Conservation (phyloP, 53 echinoderm and acorn worm species). For the Zoroaster sp. region DNA sequence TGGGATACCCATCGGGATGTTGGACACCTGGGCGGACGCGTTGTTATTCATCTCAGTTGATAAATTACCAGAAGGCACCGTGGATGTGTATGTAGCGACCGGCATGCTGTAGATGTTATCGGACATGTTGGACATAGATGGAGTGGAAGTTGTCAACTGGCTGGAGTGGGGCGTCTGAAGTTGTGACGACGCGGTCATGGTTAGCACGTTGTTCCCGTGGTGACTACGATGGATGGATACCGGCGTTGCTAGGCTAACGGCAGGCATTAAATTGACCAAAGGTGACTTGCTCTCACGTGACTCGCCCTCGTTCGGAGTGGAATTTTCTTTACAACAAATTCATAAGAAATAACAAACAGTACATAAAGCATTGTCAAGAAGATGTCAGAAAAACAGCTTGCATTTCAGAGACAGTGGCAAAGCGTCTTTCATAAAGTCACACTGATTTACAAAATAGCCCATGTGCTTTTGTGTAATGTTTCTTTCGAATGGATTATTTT, state of each 20-base stretch:
- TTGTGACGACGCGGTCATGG: background rate
- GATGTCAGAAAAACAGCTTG: too few relatives aligned
- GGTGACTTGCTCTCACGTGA: background rate
- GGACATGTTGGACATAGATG: background rate
- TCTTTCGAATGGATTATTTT: too few relatives aligned
- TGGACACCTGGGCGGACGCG: background rate
- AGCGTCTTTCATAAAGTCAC: too few relatives aligned
- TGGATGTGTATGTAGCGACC: background rate
- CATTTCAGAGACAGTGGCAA: too few relatives aligned
- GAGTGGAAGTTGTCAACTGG: background rate
- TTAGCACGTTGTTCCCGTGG: background rate
- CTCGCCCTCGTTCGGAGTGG: background rate
- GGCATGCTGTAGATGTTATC: conserved; percentile 10
- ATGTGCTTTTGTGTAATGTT: too few relatives aligned
- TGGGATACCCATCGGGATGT: background rate
- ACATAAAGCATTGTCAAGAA: too few relatives aligned
- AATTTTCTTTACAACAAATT: background rate
- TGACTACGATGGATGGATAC: background rate
- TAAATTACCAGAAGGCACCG: background rate
- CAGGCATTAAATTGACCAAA: conserved; percentile 11
- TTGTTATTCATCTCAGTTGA: background rate
- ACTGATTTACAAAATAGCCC: too few relatives aligned
- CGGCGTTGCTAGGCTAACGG: conserved; percentile 5
- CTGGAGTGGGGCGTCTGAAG: background rate
- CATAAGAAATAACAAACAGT: background rate